Evolutionary conservation across 2,797 vertebrate genomes (phyloP), one percentile per base, ranked within the genome.

Genomic region (Coregonus ussuriensis): DNA sequence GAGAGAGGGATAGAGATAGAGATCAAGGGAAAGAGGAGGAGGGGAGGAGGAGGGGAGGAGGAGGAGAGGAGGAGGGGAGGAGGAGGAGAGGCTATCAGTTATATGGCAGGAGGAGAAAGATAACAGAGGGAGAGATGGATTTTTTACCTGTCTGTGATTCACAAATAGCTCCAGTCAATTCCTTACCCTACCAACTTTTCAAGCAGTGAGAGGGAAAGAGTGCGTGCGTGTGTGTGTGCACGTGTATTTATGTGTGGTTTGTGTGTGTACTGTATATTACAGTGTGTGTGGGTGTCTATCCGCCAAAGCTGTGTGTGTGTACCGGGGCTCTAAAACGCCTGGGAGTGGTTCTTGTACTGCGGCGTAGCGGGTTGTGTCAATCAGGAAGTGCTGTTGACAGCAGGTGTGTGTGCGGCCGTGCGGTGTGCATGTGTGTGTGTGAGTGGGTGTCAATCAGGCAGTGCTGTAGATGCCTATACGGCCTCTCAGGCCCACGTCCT

Each of bases 401-500:
- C 41, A 47, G 41, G 41, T 47, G 41, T 41, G 41, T 41, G 41
- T 41, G 7, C 37, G 6, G 6, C 6, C 7, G 1, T 41, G 41
- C 7, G 25, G 31, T 74, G 74, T 74, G 59, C n/a, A 35, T 35
- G 35, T 74, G 74, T 79, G 70, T 33, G 77, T 79, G 68, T 74
- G 73, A 75, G 74, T 68, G 81, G 11, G 41, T 86, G 90, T 92
- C 89, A 92, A 84, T 91, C 88, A 89, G 87, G 82, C 85, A 62
- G 70, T 41, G n/a, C 80, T 59, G 82, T 80, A 88, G 89, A 18
- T 31, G 41, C 65, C 59, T 25, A 25, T n/a, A 90, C 89, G 75
- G 84, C 88, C 88, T 91, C 88, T 83, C 81, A 78, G 82, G 80
- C 83, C 86, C 83, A 78, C 79, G 41, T 84, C 66, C 81, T 84